These are phyloP conservation scores for Ptychochromis oligacanthus DNA, from an alignment of 2,113 vertebrate genomes.

Conservation along the genomic window DNA sequence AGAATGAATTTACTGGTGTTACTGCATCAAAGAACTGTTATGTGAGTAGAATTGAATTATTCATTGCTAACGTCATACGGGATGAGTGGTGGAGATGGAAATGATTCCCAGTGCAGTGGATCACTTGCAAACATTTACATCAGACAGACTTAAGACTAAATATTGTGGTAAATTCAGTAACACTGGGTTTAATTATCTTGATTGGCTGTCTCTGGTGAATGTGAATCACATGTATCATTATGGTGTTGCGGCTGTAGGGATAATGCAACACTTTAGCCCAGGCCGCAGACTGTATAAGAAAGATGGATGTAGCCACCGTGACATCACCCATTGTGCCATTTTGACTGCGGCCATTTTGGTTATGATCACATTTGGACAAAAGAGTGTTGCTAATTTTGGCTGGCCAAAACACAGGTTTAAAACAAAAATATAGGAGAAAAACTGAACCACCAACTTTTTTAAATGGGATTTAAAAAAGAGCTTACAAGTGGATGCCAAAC, in stretches of 20 bases:
- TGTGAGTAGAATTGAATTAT: not conserved
- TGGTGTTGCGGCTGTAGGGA: no score
- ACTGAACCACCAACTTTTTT: not conserved
- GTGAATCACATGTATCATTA: not conserved
- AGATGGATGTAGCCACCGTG: no score
- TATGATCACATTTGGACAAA: no score
- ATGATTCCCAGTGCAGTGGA: not conserved
- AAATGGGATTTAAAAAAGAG: not conserved
- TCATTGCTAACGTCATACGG: not conserved
- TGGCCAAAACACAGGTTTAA: no score
- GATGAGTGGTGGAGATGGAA: not conserved
- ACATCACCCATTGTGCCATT: no score
- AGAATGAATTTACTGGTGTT: not conserved
- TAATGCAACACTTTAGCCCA: no score
- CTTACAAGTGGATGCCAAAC: not conserved
- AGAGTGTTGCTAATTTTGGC: no score
- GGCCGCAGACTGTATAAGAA: no score
- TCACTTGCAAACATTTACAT: not conserved
- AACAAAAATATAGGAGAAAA: not conserved
- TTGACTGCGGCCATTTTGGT: no score
- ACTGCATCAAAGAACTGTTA: not conserved
- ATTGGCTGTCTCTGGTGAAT: not conserved
- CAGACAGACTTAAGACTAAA: conserved; percentile 8
- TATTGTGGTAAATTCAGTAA: not conserved
- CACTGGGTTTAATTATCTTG: not conserved